Base-by-base conservation (phyloP, 2,888 invertebrate species). In the Acanthoscelides obtectus region DNA sequence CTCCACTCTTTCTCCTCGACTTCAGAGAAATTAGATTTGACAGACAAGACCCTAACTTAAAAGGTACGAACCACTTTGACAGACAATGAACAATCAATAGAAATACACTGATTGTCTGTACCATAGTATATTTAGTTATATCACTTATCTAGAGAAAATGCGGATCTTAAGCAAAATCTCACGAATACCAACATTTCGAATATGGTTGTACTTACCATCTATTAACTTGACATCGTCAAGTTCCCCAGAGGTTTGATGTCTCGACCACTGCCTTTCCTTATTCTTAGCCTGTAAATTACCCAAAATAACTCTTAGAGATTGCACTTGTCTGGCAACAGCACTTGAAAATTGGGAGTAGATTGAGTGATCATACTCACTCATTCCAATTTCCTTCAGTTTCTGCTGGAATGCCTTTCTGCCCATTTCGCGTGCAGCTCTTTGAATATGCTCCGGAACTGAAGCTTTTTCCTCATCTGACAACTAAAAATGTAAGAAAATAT, bases 171-270 rank as follows among this genome's bases (percentile, higher is more conserved):
- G n/a, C n/a, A n/a, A n/a, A n/a, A n/a, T n/a, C n/a, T n/a, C n/a
- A n/a, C n/a, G n/a, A n/a, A n/a, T n/a, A n/a, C n/a, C n/a, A n/a
- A n/a, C n/a, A n/a, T n/a, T n/a, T n/a, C n/a, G n/a, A n/a, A 45
- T 17, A 45, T 45, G 17, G 8, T 45, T 12, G 45, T 45, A 45
- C 67, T 76, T 84, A 88, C 95, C 96, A 88, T 99, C 99, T 78
- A 99, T 96, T 72, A 99, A 89, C 84, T 98, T 97, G 0, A 93
- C 92, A 79, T 98, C 98, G 80, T 99, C 99, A 27, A 99, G 86
- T 84, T 99, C 99, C 0, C 99, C 98, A 70, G 94, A 92, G 0
- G 97, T 96, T 86, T 98, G 98, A 84, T 98, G 96, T 71, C 94
- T 90, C 71, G 92, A 89, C 98, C 99, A 99, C 80, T 96, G 94